Base-by-base conservation (phyloP, 2,797 vertebrate genomes). In the Selene dorsalis region DNA sequence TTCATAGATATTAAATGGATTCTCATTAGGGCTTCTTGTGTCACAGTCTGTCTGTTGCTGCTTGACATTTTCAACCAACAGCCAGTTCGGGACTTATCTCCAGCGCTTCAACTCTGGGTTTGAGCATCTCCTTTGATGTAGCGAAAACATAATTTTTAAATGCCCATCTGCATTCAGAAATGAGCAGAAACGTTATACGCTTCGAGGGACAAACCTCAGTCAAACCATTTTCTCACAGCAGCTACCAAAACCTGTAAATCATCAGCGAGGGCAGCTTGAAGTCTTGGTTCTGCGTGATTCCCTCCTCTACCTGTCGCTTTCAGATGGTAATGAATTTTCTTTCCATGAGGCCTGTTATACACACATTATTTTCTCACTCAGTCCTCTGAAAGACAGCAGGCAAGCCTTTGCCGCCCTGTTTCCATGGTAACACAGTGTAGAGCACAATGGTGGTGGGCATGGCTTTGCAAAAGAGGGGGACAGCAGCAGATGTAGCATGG, bases 361-460 rank as follows among this genome's bases (percentile, higher is more conserved):
- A 41, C 65, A 35, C 47, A 73, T 84, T 80, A 77, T 77, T 81
- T 77, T 61, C 73, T 73, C 69, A 66, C 69, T 84, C 79, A 41
- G 70, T 82, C 76, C 74, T 81, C 60, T 87, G 69, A 87, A 85
- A 91, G 83, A 85, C 88, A 86, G 85, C 75, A 84, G 77, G 73
- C 80, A 75, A 74, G 89, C 86, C 79, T 75, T 4, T 4, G 35
- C 78, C 61, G 50, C 69, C 87, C 75, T 73, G 91, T 93, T 88
- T 53, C 93, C 89, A 93, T 93, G 89, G 90, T 35, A 89, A 94
- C 93, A 14, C 47, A 62, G 80, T 11, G 35, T 28, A 5, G 78
- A 45, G 71, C 77, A 92, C 87, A 89, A 91, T 84, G 56, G 75
- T 2, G 41, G 79, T 71, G 65, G 84, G 82, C 39, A 84, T 85